Base-by-base conservation (phyloP, 2,797 vertebrate species). In the Enteromius treurensis region DNA sequence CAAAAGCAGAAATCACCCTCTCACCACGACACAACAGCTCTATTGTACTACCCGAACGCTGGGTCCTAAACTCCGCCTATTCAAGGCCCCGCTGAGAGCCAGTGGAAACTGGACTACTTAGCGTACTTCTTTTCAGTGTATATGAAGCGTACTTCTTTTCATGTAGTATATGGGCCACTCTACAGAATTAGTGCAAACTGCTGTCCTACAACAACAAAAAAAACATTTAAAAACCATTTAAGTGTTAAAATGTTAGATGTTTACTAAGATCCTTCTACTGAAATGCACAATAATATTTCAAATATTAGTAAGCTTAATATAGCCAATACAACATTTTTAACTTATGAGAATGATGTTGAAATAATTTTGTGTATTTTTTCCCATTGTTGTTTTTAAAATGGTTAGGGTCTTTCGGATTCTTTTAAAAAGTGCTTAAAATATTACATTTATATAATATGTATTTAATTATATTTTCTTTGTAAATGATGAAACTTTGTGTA, bases 41-140 rank as follows among this genome's bases (percentile, higher is more conserved):
- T 97, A 97, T 98, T 98, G 97, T 97, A 97, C 95, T 93, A 93
- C 93, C 91, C 90, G 89, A 90, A 92, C 89, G 90, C 93, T 83
- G 92, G 95, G 96, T 96, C 95, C 93, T 96, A 96, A 94, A 94
- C 91, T 92, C 96, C 96, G 93, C 95, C 96, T 0, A 51, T 93
- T 86, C 91, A 88, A 3, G 13, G 47, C 64, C 84, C 81, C 32
- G 3, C 69, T 42, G 37, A 85, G 60, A 29, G 64, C 45, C 26
- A 51, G 71, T 67, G 73, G 34, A 53, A 64, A 37, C 9, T 45
- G 4, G 45, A 17, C 4, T 65, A 34, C 19, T 65, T n/a, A 32
- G 5, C 81, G 23, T 17, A 32, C 6, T 68, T 77, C 1, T 23
- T 42, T 67, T 49, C 32, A 40, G 64, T n/a, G n/a, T n/a, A n/a